A percentile compares a stretch with the other conserved stretches of the same genome.
Conservation (phyloP, 2,797 vertebrate species). For the Chiropotes sagulatus region DNA sequence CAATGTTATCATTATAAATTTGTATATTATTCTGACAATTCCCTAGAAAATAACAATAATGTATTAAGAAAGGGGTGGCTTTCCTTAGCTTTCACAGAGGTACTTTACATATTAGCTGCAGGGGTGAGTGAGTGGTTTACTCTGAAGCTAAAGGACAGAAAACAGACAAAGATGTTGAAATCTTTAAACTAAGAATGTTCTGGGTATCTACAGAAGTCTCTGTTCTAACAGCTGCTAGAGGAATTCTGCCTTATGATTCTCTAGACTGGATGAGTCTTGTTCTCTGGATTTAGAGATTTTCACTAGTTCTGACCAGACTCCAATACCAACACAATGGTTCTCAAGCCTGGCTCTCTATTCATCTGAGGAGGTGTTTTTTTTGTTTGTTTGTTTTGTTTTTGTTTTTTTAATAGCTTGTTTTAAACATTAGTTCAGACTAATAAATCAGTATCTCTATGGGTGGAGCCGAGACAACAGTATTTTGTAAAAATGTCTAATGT, state of each 20-base stretch:
- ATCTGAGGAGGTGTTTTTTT: not conserved
- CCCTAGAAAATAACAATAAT: not conserved
- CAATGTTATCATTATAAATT: not conserved
- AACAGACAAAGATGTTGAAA: not conserved
- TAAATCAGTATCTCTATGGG: not conserved
- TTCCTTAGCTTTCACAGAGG: not conserved
- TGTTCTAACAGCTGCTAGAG: not conserved
- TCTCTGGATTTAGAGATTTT: not conserved
- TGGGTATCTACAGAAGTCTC: not conserved
- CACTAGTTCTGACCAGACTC: not conserved
- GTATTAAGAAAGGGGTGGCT: not conserved
- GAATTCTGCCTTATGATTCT: not conserved
- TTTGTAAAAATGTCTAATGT: not conserved
- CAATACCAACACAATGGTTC: not conserved
- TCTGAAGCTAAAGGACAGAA: not conserved
- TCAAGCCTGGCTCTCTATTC: not conserved
- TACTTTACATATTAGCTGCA: not conserved
- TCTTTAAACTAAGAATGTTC: conserved; percentile 4
- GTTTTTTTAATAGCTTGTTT: not conserved
- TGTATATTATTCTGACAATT: not conserved
- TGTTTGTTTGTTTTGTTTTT: too few species aligned
- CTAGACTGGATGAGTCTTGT: not conserved
- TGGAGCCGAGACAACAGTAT: not conserved
- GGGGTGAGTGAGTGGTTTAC: not conserved
- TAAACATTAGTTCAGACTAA: not conserved